phyloP scores from a whole-genome alignment of 2,888 invertebrate species.

The Lasius fuliginosus region DNA sequence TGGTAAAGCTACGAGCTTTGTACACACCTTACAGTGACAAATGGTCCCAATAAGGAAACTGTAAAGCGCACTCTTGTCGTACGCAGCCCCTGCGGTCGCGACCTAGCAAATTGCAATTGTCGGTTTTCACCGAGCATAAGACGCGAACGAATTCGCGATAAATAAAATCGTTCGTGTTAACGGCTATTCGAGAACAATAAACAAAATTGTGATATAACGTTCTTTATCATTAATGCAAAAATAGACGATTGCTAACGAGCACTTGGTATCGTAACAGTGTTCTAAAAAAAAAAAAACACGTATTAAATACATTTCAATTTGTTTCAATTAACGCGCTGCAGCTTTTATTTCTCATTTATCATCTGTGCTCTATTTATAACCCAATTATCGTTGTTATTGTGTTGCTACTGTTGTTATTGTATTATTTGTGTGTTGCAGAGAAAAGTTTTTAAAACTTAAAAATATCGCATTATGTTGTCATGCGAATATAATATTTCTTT shows the following conservation, averaged over 20 bases:
- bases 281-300: not conserved
- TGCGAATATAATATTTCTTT: not conserved
- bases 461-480: not conserved
- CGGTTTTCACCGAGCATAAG: not conserved
- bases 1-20: slow-evolving; percentile 37
- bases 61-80: slow-evolving; percentile 37
- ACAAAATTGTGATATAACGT: not conserved
- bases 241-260: not conserved
- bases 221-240: not conserved
- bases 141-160: slow-evolving; percentile 19
- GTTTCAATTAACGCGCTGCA: slow-evolving; percentile 9
- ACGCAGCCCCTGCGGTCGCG: not conserved
- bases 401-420: no score
- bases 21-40: slow-evolving; percentile 41
- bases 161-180: not conserved
- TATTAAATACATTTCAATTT: slow-evolving; percentile 19
- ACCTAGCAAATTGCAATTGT: slow-evolving; percentile 32
- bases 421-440: no score
- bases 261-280: not conserved
- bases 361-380: not conserved
- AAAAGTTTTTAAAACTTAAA: not conserved
- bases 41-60: slow-evolving; percentile 44
- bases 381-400: not conserved
- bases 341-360: not conserved
- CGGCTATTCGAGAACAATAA: not conserved